Percentiles rank a stretch among this genome's conserved stretches.
Conservation (phyloP, 2,888 invertebrate species). For the Laothoe populi region DNA sequence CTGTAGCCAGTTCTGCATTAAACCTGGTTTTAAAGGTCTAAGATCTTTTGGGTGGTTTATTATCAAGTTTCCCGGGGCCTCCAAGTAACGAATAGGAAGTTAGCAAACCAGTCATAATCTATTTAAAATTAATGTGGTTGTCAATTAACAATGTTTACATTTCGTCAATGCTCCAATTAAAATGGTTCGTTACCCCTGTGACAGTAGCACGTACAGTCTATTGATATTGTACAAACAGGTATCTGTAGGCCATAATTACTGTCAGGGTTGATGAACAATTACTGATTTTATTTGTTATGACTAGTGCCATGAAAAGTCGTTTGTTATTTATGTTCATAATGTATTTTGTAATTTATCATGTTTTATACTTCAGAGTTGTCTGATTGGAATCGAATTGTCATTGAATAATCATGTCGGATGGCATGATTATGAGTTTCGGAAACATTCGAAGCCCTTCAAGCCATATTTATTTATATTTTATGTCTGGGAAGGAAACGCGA, state of each 20-base stretch:
- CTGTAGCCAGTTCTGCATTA: too few species aligned
- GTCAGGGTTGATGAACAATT: conserved; percentile 8
- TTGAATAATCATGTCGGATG: too few species aligned
- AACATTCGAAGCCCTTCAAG: too few species aligned
- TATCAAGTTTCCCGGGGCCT: too few species aligned
- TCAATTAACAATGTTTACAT: conserved; percentile 8
- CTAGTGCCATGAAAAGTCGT: neutral
- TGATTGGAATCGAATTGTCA: too few species aligned
- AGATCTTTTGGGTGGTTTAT: too few species aligned
- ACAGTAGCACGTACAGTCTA: neutral
- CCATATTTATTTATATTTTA: too few species aligned
- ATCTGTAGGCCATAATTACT: neutral
- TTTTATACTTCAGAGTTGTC: too few species aligned
- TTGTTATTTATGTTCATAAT: neutral
- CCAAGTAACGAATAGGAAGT: too few species aligned
- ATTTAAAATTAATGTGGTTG: conserved; percentile 8
- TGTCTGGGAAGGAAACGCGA: too few species aligned
- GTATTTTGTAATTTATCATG: neutral
- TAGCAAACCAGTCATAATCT: neutral
- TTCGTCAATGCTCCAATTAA: conserved; percentile 13
- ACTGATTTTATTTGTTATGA: neutral
- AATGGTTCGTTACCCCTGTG: neutral
- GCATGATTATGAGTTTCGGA: too few species aligned
- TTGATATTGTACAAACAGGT: neutral
- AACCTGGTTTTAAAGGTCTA: too few species aligned